Base-by-base conservation (phyloP, 2,797 vertebrate genomes). In the Pantherophis vulpinus region DNA sequence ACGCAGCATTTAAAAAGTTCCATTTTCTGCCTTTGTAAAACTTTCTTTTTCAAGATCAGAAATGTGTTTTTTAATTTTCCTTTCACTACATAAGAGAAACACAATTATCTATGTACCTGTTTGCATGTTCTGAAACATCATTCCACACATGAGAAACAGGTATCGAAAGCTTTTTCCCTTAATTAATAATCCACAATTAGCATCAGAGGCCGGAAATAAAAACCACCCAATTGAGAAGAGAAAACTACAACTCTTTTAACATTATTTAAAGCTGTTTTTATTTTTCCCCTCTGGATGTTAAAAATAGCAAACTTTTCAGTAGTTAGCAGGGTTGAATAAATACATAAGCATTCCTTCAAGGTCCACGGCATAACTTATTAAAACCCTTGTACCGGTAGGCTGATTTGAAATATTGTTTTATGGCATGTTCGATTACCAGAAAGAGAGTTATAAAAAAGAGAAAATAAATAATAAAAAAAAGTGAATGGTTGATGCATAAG, bases 341-440 rank as follows among this genome's bases (percentile, higher is more conserved):
- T 94, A 25, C 14, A 56, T 56, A 91, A 95, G 13, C 9, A 86
- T 63, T 51, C 7, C 29, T 42, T 94, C 2, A 0, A 0, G 91
- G 29, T 58, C 74, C 83, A 91, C 55, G n/a, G 54, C 92, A 47
- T 0, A 25, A 29, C 87, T 90, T 89, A 66, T 55, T 91, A 66
- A 1, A 66, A 89, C 16, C 7, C n/a, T 51, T 59, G 4, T 59
- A 66, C 37, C 18, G 20, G 27, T 11, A 51, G 60, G 3, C 87
- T 14, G n/a, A 11, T 55, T 95, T 86, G n/a, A 90, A 90, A 12
- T 79, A n/a, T 91, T 66, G 86, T 90, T 11, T 18, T 2, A 11
- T 0, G 0, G 3, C 8, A 4, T 63, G 61, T 91, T 47, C 20
- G 37, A 5, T 63, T 91, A 63, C 7, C 1, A 27, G 58, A 61